phyloP scores from a whole-genome alignment of 1,140 invertebrate species.

The Drosophila lacteicornis region DNA sequence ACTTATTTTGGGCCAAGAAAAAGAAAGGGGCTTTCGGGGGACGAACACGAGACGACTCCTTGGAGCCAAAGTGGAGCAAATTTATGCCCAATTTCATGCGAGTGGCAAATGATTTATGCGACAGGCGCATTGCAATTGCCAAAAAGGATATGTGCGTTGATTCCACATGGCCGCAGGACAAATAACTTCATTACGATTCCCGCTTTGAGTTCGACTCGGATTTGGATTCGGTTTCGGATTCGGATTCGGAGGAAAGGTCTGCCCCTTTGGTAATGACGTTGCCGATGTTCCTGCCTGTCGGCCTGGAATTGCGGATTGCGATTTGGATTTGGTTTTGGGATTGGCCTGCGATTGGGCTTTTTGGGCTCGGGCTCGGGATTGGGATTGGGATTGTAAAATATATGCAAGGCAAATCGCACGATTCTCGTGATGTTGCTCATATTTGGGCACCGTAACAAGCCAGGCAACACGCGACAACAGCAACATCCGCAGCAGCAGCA shows the following conservation, averaged over 20 bases:
- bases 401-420: conserved; percentile 82
- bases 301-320: conserved; percentile 55
- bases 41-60: conserved; percentile 21
- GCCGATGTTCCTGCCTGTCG: conserved; percentile 45
- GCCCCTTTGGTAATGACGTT: conserved; percentile 68
- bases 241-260: conserved; percentile 32
- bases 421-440: conserved; percentile 83
- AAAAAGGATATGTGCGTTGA: conserved; percentile 83
- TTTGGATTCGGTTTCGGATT: conserved; percentile 4
- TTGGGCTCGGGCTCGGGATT: conserved; percentile 26
- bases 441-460: conserved; percentile 81
- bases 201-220: conserved; percentile 19
- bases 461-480: conserved; percentile 76
- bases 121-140: conserved; percentile 80
- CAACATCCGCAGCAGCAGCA: conserved; percentile 30
- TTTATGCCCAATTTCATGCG: conserved; percentile 83
- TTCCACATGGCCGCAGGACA: conserved; percentile 78
- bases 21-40: conserved; percentile 3
- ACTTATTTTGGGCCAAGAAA: conserved; percentile 54
- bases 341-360: conserved; percentile 43
- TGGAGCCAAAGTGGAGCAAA: conserved; percentile 77
- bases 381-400: conserved; percentile 74
- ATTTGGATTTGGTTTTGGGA: conserved; percentile 47
- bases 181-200: conserved; percentile 78
- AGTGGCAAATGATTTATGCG: conserved; percentile 83